phyloP scores from a whole-genome alignment of 2,113 vertebrate genomes.

The Rhineura floridana region DNA sequence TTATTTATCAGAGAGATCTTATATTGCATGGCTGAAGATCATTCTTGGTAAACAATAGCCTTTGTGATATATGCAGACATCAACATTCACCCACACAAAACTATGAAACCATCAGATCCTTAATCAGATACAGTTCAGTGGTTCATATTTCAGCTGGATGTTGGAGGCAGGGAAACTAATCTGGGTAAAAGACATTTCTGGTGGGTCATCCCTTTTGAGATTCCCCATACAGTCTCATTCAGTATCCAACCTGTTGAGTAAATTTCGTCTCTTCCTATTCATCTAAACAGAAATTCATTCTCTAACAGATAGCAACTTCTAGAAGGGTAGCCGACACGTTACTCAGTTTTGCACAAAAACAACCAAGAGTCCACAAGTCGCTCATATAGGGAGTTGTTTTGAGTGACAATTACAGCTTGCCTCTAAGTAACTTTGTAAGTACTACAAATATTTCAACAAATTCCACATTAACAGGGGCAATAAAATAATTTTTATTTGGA shows the following conservation, averaged over 20 bases:
- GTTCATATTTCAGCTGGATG: neutral
- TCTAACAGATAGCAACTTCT: too few species aligned
- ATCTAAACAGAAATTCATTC: constrained; percentile 1
- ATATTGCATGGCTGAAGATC: neutral
- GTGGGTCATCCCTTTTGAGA: neutral
- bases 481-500: too few species aligned
- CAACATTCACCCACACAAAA: too few species aligned
- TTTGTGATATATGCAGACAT: neutral
- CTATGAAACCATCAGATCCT: neutral
- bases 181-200: neutral
- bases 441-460: too few species aligned
- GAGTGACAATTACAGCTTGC: too few species aligned
- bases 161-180: neutral
- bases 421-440: too few species aligned
- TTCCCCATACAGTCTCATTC: neutral
- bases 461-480: too few species aligned
- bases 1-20: neutral
- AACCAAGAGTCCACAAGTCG: too few species aligned
- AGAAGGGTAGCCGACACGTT: too few species aligned
- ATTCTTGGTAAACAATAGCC: neutral
- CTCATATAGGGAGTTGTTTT: too few species aligned
- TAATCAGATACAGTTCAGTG: neutral
- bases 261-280: neutral
- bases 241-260: neutral
- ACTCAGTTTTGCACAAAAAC: too few species aligned